Percentiles rank a stretch among this genome's conserved stretches.
phyloP scores from a whole-genome alignment of 2,113 vertebrate species.

The Delphinus delphis region DNA sequence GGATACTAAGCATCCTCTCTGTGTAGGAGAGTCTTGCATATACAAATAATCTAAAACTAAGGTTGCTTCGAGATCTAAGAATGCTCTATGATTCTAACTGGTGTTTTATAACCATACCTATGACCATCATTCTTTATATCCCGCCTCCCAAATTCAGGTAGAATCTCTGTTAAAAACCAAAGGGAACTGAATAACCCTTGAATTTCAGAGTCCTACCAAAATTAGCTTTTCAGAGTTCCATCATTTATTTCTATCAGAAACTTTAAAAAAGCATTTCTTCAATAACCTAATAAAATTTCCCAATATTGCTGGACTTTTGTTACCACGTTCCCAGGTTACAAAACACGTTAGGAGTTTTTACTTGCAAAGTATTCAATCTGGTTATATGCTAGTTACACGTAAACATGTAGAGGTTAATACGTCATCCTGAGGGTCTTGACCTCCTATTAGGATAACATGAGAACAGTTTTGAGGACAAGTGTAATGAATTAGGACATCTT shows the following conservation, averaged over 20 bases:
- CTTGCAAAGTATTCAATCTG: background rate
- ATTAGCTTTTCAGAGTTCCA: background rate
- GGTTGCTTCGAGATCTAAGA: background rate
- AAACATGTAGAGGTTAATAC: background rate
- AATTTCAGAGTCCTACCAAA: background rate
- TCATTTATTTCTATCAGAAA: background rate
- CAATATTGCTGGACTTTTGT: background rate
- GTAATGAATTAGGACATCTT: background rate
- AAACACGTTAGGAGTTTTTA: background rate
- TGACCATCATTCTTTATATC: background rate
- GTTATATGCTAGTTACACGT: background rate
- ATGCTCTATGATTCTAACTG: background rate
- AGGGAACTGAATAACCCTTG: background rate
- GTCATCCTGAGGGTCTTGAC: background rate
- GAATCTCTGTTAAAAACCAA: background rate
- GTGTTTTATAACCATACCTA: background rate
- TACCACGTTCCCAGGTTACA: background rate
- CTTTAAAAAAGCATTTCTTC: background rate
- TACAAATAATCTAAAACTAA: background rate
- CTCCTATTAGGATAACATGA: background rate
- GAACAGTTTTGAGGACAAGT: background rate
- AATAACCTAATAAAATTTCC: background rate
- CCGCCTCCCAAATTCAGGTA: background rate
- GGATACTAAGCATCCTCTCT: accelerated
- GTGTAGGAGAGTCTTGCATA: no score